These are phyloP conservation scores for Tigriopus californicus DNA, from an alignment of 2,888 invertebrate species.

Conservation along the genomic window DNA sequence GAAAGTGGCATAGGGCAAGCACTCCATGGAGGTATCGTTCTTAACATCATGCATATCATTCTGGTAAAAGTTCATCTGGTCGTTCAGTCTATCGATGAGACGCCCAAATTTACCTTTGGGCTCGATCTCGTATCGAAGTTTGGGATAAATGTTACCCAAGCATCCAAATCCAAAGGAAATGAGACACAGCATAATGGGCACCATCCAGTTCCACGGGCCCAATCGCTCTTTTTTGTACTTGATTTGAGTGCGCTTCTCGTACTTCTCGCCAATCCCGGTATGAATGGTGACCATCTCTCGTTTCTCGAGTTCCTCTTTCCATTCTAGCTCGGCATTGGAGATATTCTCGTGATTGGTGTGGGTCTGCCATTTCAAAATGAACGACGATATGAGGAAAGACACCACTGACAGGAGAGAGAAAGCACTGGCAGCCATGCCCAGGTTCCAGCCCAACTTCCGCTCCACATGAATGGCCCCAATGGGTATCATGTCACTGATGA, in stretches of 20 bases:
- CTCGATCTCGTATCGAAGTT: not conserved
- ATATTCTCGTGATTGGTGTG: constrained; percentile 13
- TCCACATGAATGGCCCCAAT: not conserved
- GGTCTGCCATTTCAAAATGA: constrained; percentile 1
- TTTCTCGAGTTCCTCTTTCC: constrained; percentile 14
- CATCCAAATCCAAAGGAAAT: constrained; percentile 15
- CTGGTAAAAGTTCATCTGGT: constrained; percentile 2
- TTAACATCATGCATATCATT: constrained; percentile 2
- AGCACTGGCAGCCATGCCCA: constrained; percentile 2
- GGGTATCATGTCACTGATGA: constrained; percentile 9
- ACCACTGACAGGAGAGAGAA: not conserved
- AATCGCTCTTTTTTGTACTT: constrained; percentile 14
- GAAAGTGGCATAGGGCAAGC: constrained; percentile 9
- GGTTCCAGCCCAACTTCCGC: constrained; percentile 11
- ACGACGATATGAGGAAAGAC: not conserved
- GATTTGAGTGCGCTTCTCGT: constrained; percentile 6
- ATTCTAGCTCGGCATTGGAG: constrained; percentile 11
- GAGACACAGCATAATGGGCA: constrained; percentile 10
- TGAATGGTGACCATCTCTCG: constrained; percentile 4
- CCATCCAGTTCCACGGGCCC: constrained; percentile 6
- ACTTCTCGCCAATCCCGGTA: constrained; percentile 10
- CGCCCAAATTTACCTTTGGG: constrained; percentile 13
- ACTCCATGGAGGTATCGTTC: constrained; percentile 4
- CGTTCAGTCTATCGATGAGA: not conserved
- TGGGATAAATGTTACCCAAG: constrained; percentile 15